Evolutionary conservation across 23 tunicate genomes (phyloP).

Genomic region (Trididemnum nubilum): DNA sequence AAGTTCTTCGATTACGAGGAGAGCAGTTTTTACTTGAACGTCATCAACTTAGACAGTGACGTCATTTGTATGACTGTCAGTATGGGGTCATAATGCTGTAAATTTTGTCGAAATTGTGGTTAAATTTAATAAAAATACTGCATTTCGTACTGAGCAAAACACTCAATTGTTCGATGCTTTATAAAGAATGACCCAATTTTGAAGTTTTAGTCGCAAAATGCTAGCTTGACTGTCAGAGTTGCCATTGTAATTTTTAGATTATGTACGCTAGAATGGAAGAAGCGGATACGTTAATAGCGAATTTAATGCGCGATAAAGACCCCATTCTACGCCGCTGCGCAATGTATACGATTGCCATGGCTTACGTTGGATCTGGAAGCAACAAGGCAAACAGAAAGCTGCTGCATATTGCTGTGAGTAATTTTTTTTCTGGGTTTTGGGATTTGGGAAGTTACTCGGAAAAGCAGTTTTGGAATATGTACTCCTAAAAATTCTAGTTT

Average conservation of each 20-base stretch:
- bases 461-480: not conserved
- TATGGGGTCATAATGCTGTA: too few relatives aligned
- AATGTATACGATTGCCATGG: constrained; percentile 98
- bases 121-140: too few relatives aligned
- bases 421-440: not conserved
- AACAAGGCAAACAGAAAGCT: constrained; percentile 88
- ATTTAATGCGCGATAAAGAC: constrained; percentile 87
- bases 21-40: too few relatives aligned
- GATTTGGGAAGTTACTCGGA: not conserved
- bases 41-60: too few relatives aligned
- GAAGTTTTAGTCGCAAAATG: too few relatives aligned
- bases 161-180: too few relatives aligned
- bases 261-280: constrained; percentile 97
- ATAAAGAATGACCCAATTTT: too few relatives aligned
- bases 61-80: too few relatives aligned
- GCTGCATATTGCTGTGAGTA: constrained; percentile 93
- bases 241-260: constrained; percentile 30
- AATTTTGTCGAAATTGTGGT: too few relatives aligned
- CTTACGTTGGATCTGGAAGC: constrained; percentile 98
- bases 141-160: too few relatives aligned
- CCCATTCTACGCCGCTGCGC: constrained; percentile 92
- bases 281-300: constrained; percentile 83
- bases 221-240: too few relatives aligned
- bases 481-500: not conserved
- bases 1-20: too few relatives aligned